phyloP scores from a whole-genome alignment of 2,888 invertebrate species.

The Phalera bucephala region DNA sequence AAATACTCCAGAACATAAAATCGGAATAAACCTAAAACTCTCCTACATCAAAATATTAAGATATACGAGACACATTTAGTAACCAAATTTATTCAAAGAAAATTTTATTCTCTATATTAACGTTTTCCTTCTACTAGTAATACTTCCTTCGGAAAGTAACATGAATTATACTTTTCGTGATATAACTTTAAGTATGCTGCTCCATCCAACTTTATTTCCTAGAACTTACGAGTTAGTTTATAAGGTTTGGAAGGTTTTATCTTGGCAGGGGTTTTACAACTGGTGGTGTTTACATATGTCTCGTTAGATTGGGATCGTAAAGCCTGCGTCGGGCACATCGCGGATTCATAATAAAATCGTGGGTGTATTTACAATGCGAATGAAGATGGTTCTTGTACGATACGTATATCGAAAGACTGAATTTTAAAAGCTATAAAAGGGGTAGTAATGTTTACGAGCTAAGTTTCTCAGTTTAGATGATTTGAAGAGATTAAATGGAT shows the following conservation, averaged over 20 bases:
- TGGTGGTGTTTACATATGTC: too few relatives aligned
- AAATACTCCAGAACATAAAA: too few relatives aligned
- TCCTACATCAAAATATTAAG: not conserved
- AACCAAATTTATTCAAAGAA: conserved; percentile 29
- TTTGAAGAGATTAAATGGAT: too few relatives aligned
- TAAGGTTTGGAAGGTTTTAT: not conserved
- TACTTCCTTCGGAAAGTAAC: conserved; percentile 24
- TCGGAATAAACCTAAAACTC: not conserved
- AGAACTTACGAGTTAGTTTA: conserved; percentile 5
- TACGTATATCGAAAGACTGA: conserved; percentile 26
- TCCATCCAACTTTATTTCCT: too few relatives aligned
- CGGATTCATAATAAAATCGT: conserved; percentile 22
- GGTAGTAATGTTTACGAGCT: too few relatives aligned
- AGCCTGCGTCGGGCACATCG: conserved; percentile 21
- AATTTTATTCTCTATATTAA: conserved; percentile 27
- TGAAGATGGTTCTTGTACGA: conserved; percentile 24
- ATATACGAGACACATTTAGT: not conserved
- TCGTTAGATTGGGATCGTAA: conserved; percentile 39
- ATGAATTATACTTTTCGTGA: too few relatives aligned
- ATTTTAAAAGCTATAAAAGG: conserved; percentile 26
- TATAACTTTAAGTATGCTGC: conserved; percentile 6
- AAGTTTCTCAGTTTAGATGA: too few relatives aligned
- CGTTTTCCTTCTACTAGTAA: conserved; percentile 28
- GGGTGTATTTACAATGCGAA: conserved; percentile 32
- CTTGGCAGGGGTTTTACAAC: conserved; percentile 14